Evolutionary conservation across 92 coral and sea anemone species (phyloP).

Genomic region (Palythoa heliodiscus): DNA sequence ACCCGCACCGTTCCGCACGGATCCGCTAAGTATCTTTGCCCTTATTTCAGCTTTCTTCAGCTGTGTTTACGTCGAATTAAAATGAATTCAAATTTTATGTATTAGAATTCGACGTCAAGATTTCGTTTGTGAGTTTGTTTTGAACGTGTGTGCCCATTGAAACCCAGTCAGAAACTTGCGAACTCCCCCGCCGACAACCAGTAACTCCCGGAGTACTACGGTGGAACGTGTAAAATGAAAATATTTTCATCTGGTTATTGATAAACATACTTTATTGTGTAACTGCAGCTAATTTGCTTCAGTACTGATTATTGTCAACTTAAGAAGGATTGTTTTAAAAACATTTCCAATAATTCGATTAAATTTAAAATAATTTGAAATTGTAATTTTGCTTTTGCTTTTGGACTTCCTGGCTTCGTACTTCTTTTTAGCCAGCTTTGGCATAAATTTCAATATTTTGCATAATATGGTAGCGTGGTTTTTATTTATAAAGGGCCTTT

Average conservation of each 20-base stretch:
- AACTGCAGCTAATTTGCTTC: neutral
- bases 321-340: neutral
- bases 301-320: neutral
- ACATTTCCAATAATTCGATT: neutral
- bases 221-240: neutral
- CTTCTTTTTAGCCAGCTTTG: neutral
- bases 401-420: neutral
- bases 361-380: neutral
- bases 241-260: neutral
- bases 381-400: neutral
- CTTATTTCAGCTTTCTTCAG: neutral
- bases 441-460: neutral
- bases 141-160: neutral
- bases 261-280: neutral
- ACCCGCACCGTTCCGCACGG: conserved; percentile 31
- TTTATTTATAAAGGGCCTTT: neutral
- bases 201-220: neutral
- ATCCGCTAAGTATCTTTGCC: neutral
- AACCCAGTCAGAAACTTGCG: neutral
- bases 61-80: neutral
- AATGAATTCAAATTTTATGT: neutral
- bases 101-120: neutral
- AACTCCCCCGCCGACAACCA: neutral
- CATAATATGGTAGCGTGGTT: neutral
- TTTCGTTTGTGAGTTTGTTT: neutral